Evolutionary conservation across 1,140 invertebrate genomes (phyloP), one percentile per base, ranked within the genome.

Genomic region (Orussus abietinus): DNA sequence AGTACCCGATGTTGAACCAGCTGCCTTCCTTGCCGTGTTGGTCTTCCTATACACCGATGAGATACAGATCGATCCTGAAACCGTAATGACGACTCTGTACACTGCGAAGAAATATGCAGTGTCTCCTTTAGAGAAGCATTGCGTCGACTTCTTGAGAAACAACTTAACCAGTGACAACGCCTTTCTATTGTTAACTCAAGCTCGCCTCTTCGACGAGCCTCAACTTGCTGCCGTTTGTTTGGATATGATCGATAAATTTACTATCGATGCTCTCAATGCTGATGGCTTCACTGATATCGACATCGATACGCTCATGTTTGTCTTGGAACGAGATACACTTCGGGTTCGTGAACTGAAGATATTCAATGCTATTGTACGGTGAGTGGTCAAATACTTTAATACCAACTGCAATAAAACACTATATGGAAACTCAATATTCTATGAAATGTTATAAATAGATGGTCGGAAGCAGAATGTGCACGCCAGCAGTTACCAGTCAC

Each of bases 221-320:
- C 80, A 84, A 51, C 57, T 93, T 18, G 88, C 86, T 17, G 79
- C 83, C 1, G 68, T 90, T 10, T 93, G 90, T 59, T 71, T 93
- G 38, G 86, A 91, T 56, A 85, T 84, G 25, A 93, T 94, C 49
- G 90, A 93, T 62, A 88, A 89, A 62, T 84, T 87, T 56, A 91
- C 90, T 3, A 78, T 79, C 0, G 88, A 92, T 62, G 85, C 89
- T 5, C 62, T 94, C 1, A 78, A 77, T 55, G 86, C 90, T 10
- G 91, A 94, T 65, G 86, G 86, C 13, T 95, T 95, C 62, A 84
- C 84, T 3, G 90, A 94, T 57, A 88, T 94, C 50, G 90, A 93
- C 69, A 76, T 84, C 40, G 84, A 89, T 31, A 92, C 89, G 0
- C 67, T 95, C 18, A 84, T 81, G 70, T 79, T 79, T 35, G 86